A percentile compares a stretch with the other conserved stretches of the same genome.
Evolutionary conservation across 1,140 invertebrate genomes (phyloP).

Genomic region (Drosophila ercepeae): DNA sequence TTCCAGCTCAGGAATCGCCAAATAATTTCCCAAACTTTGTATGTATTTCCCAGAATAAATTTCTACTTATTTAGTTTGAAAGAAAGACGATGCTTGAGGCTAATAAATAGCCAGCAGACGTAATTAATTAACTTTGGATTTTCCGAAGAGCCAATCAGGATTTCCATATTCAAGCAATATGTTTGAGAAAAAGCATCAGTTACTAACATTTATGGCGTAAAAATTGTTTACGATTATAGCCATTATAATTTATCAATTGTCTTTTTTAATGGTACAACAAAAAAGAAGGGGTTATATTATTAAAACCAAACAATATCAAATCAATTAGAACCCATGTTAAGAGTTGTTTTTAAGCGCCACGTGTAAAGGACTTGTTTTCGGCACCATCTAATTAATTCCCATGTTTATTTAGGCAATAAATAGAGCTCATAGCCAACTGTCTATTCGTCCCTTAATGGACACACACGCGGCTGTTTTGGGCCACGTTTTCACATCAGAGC

Average conservation of each 20-base stretch:
- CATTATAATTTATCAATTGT: too few relatives aligned
- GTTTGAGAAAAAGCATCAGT: background rate
- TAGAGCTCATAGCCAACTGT: conserved; percentile 1
- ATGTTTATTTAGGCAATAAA: conserved; percentile 17
- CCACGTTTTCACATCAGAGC: conserved; percentile 24
- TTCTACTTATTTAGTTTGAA: conserved; percentile 10
- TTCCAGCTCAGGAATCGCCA: conserved; percentile 22
- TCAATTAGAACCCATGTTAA: too few relatives aligned
- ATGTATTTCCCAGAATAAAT: conserved; percentile 8
- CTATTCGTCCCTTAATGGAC: conserved; percentile 19
- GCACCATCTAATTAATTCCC: conserved; percentile 1
- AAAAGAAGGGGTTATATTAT: too few relatives aligned
- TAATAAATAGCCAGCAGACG: conserved; percentile 20
- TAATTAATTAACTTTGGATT: conserved; percentile 31
- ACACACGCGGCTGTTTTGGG: conserved; percentile 17
- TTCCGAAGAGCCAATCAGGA: background rate
- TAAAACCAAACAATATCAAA: too few relatives aligned
- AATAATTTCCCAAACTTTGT: conserved; percentile 22
- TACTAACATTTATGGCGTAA: background rate
- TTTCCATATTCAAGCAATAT: conserved; percentile 15
- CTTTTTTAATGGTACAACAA: too few relatives aligned
- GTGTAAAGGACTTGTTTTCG: background rate
- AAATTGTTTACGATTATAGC: background rate
- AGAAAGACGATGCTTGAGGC: conserved; percentile 7
- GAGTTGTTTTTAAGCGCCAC: background rate